Percentiles rank a stretch among this genome's conserved stretches.
Conservation (phyloP, 2,888 invertebrate genomes). For the Pecten maximus region DNA sequence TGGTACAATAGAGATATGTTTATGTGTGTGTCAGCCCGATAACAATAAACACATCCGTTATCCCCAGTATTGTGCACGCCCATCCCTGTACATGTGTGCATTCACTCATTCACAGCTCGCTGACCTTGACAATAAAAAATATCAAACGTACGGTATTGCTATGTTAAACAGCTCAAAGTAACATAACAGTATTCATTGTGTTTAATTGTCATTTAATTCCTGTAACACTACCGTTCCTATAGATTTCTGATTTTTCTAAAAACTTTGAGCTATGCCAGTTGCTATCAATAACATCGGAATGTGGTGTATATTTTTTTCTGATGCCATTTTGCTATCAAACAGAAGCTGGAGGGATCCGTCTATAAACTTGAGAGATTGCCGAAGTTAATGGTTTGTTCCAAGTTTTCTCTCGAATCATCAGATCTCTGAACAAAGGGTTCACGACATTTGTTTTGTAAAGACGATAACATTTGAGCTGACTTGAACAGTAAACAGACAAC, state of each 20-base stretch:
- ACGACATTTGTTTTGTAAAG: neutral
- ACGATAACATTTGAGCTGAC: slow-evolving; percentile 5
- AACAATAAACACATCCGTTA: neutral
- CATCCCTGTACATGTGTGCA: neutral
- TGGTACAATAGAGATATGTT: neutral
- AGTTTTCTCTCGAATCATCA: neutral
- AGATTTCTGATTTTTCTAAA: neutral
- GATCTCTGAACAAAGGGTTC: neutral
- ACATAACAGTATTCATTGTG: neutral
- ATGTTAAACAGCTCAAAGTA: neutral
- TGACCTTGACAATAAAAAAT: neutral
- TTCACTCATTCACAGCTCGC: neutral
- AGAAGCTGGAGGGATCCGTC: neutral
- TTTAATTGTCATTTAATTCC: neutral
- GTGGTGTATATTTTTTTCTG: neutral
- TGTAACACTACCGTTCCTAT: neutral
- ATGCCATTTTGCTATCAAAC: neutral
- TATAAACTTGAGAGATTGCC: neutral
- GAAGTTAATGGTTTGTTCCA: neutral
- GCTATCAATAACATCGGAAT: neutral
- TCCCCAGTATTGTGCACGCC: neutral
- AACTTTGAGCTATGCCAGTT: neutral
- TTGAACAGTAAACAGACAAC: neutral
- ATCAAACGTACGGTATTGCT: neutral
- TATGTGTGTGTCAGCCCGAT: neutral